A percentile compares a stretch with the other conserved stretches of the same genome.
phyloP scores from a whole-genome alignment of 2,797 vertebrate species.

The Tadarida brasiliensis region DNA sequence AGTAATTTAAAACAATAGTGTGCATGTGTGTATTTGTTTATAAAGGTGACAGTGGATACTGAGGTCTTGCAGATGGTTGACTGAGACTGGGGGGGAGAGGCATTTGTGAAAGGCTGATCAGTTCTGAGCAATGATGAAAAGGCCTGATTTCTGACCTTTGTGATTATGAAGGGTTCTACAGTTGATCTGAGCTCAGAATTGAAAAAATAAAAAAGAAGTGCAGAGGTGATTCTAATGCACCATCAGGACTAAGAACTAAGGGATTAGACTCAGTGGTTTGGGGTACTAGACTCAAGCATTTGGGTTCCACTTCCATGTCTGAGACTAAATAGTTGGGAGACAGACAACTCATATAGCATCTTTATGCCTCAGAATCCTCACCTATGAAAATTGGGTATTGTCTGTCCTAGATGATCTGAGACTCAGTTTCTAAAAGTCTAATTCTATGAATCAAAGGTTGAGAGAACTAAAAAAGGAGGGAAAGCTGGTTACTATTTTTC shows the following conservation, averaged over 20 bases:
- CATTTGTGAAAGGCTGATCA: too few species aligned
- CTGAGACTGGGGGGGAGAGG: too few species aligned
- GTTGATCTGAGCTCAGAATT: too few species aligned
- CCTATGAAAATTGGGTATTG: neutral
- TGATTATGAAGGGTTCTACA: too few species aligned
- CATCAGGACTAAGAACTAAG: neutral
- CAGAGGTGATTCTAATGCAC: neutral
- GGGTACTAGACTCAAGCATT: neutral
- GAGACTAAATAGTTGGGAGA: neutral
- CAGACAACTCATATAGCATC: neutral
- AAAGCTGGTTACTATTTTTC: neutral
- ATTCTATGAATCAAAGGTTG: conserved; percentile 2
- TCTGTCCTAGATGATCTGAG: neutral
- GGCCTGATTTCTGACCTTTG: too few species aligned
- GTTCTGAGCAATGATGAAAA: too few species aligned
- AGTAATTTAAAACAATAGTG: too few species aligned
- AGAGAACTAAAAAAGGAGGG: neutral
- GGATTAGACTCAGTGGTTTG: neutral
- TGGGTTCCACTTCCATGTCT: neutral
- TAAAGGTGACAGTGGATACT: too few species aligned
- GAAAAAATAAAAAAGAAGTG: too few species aligned
- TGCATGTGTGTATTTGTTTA: too few species aligned
- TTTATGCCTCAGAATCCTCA: neutral
- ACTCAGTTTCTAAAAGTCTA: neutral
- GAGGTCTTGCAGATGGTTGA: too few species aligned